Evolutionary conservation across 1,140 invertebrate species (phyloP).

Genomic region (Cheumatopsyche charites): DNA sequence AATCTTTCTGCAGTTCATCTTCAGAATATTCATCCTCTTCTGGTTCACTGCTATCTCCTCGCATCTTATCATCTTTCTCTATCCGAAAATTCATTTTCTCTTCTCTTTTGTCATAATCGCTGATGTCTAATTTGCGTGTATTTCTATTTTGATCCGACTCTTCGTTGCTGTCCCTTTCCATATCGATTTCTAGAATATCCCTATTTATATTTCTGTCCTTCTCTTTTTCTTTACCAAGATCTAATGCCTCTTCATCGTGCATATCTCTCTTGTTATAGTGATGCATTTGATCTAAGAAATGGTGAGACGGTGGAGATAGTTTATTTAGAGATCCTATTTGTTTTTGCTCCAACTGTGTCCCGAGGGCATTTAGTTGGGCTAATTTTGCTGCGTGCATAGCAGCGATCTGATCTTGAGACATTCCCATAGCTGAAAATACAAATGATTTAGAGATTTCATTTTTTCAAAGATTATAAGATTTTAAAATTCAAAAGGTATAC

Average conservation of each 20-base stretch:
- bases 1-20: conserved; percentile 54
- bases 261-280: conserved; percentile 59
- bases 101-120: conserved; percentile 44
- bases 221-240: conserved; percentile 58
- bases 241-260: conserved; percentile 55
- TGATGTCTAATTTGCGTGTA: conserved; percentile 44
- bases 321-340: conserved; percentile 56
- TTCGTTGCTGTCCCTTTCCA: conserved; percentile 51
- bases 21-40: conserved; percentile 59
- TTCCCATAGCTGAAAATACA: conserved; percentile 55
- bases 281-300: conserved; percentile 67
- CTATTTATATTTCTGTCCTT: conserved; percentile 57
- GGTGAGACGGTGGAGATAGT: conserved; percentile 60
- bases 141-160: conserved; percentile 48
- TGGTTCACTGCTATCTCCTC: conserved; percentile 55
- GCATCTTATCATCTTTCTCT: conserved; percentile 48
- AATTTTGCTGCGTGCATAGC: conserved; percentile 72
- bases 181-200: conserved; percentile 54
- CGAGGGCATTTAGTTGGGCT: conserved; percentile 72
- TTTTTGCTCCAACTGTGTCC: conserved; percentile 64
- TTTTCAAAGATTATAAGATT: neutral
- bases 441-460: conserved; percentile 1
- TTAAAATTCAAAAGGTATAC: conserved; percentile 49
- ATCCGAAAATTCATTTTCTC: conserved; percentile 37
- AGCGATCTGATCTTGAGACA: conserved; percentile 63